These are phyloP conservation scores for Moxostoma hubbsi DNA, from an alignment of 2,797 vertebrate species.

Conservation along the genomic window DNA sequence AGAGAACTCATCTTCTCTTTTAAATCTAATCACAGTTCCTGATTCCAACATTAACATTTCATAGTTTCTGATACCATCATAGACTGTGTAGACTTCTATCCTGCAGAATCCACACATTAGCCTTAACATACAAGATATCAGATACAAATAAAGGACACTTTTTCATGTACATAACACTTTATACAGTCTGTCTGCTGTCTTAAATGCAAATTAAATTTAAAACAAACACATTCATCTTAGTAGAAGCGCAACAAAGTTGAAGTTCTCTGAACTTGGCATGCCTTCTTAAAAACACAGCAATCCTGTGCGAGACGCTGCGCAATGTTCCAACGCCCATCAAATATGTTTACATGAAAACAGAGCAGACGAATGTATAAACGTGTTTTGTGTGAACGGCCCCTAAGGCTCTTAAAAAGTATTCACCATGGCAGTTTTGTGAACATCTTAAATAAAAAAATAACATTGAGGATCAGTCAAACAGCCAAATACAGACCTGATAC, in stretches of 20 bases:
- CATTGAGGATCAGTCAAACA: constrained; percentile 7
- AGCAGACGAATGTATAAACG: neutral
- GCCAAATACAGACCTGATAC: constrained; percentile 29
- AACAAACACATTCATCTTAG: constrained; percentile 58
- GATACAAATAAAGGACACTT: constrained; percentile 80
- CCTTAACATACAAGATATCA: constrained; percentile 77
- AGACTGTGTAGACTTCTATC: constrained; percentile 79
- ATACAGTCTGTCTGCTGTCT: constrained; percentile 69
- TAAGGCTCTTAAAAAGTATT: constrained; percentile 9
- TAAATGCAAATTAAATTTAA: constrained; percentile 44
- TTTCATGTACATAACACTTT: constrained; percentile 84
- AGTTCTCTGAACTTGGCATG: no score
- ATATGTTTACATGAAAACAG: no score
- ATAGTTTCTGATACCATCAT: constrained; percentile 74
- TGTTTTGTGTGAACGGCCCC: neutral
- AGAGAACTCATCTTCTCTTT: constrained; percentile 74
- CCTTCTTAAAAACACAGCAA: no score
- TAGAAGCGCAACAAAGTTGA: neutral
- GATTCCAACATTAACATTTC: constrained; percentile 69
- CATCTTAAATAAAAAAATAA: constrained; percentile 18
- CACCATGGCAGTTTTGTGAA: constrained; percentile 41
- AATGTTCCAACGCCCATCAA: no score
- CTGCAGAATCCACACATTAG: constrained; percentile 82
- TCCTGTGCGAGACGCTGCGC: no score
- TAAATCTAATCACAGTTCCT: constrained; percentile 81